phyloP scores from a whole-genome alignment of 1,140 invertebrate genomes.

The Hyles vespertilio region DNA sequence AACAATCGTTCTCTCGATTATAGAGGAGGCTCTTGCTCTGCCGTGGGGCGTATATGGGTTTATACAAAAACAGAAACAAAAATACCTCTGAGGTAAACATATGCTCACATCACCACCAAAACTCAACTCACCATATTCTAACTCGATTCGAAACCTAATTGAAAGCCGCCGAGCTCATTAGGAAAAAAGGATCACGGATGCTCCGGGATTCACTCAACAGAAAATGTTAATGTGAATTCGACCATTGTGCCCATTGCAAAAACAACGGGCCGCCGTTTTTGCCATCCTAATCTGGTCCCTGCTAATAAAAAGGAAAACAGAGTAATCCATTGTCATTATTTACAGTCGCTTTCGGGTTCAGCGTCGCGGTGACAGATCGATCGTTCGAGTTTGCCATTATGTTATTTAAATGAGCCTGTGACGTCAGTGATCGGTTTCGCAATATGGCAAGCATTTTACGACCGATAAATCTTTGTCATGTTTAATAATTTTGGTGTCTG shows the following conservation, averaged over 20 bases:
- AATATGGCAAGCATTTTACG: too few relatives aligned
- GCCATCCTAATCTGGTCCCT: slow-evolving; percentile 39
- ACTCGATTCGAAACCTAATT: neutral
- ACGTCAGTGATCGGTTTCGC: neutral
- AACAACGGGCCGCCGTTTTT: slow-evolving; percentile 47
- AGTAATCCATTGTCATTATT: slow-evolving; percentile 56
- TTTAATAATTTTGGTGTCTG: too few relatives aligned
- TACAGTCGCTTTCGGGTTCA: slow-evolving; percentile 36
- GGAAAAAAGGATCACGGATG: neutral
- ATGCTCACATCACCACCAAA: too few relatives aligned
- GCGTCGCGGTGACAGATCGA: slow-evolving; percentile 30
- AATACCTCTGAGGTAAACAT: too few relatives aligned
- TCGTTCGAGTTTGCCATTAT: slow-evolving; percentile 12
- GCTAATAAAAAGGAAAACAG: slow-evolving; percentile 44
- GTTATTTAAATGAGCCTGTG: neutral
- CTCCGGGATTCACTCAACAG: slow-evolving; percentile 22
- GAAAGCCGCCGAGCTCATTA: neutral
- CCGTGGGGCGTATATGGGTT: too few relatives aligned
- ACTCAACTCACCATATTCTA: too few relatives aligned
- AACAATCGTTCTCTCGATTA: too few relatives aligned
- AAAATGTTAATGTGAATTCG: slow-evolving; percentile 48
- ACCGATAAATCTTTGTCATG: too few relatives aligned
- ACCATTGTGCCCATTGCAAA: slow-evolving; percentile 37
- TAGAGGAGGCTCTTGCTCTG: too few relatives aligned
- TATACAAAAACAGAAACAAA: too few relatives aligned